Evolutionary conservation across 2,113 vertebrate species (phyloP).

Genomic region (Laticauda colubrina): DNA sequence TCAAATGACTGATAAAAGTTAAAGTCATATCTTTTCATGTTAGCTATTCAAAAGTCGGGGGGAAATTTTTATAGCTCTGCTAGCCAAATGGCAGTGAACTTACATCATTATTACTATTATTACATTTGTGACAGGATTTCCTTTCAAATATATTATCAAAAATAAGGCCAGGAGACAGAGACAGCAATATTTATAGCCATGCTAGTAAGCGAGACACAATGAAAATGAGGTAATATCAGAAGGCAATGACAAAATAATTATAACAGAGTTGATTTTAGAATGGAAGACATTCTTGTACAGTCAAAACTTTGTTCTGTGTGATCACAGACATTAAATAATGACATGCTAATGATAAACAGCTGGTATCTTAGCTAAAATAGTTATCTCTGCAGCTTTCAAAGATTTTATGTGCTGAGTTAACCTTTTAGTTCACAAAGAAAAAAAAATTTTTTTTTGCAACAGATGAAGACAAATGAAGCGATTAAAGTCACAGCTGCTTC

Average conservation of each 20-base stretch:
- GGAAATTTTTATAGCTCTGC: neutral
- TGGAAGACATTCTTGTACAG: neutral
- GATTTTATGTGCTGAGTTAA: constrained; percentile 30
- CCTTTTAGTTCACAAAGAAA: constrained; percentile 37
- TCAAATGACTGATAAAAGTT: neutral
- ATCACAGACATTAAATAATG: neutral
- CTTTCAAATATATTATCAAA: constrained; percentile 40
- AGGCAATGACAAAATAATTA: neutral
- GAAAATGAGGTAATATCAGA: neutral
- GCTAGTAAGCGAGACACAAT: neutral
- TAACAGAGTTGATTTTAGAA: neutral
- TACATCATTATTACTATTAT: constrained; percentile 30
- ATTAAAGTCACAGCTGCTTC: constrained; percentile 42
- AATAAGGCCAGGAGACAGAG: constrained; percentile 19
- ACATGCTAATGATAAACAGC: constrained; percentile 24
- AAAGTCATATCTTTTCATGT: neutral
- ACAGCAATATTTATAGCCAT: neutral
- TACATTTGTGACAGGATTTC: constrained; percentile 22
- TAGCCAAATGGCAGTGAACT: neutral
- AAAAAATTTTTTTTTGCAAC: neutral
- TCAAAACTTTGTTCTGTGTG: neutral
- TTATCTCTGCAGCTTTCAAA: constrained; percentile 40
- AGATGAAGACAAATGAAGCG: constrained; percentile 59
- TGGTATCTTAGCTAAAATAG: constrained; percentile 32
- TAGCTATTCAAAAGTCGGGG: neutral